Evolutionary conservation across 1,140 invertebrate genomes (phyloP).

Genomic region (Plectrocnemia conspersa): DNA sequence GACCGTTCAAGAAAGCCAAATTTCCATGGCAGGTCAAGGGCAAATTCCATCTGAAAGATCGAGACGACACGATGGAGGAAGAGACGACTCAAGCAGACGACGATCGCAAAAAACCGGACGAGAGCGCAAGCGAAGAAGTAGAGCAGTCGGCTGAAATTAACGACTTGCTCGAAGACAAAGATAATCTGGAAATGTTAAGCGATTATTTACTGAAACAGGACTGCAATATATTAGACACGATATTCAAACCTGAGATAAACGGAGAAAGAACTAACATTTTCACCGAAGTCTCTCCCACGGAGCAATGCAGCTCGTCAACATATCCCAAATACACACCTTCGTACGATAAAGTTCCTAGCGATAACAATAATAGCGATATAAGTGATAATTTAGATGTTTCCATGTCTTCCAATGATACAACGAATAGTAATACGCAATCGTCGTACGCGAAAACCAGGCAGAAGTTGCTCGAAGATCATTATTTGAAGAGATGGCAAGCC

Average conservation of each 20-base stretch:
- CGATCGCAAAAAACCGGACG: neutral
- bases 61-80: slow-evolving; percentile 39
- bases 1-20: slow-evolving; percentile 59
- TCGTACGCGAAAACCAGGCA: neutral
- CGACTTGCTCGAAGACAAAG: slow-evolving; percentile 32
- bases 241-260: slow-evolving; percentile 23
- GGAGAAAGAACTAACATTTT: neutral
- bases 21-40: slow-evolving; percentile 63
- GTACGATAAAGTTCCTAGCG: slow-evolving; percentile 19
- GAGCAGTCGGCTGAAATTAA: neutral
- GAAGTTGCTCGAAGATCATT: slow-evolving; percentile 48
- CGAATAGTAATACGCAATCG: neutral
- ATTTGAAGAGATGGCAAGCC: slow-evolving; percentile 60
- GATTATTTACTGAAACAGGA: slow-evolving; percentile 49
- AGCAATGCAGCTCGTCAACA: slow-evolving; percentile 12
- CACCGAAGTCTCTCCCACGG: neutral
- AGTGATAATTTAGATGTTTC: slow-evolving; percentile 13
- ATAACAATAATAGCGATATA: slow-evolving; percentile 20
- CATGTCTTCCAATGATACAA: slow-evolving; percentile 3
- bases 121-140: slow-evolving; percentile 26
- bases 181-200: slow-evolving; percentile 47
- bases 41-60: slow-evolving; percentile 54
- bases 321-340: slow-evolving; percentile 19
- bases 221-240: slow-evolving; percentile 44
- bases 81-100: slow-evolving; percentile 20